Conservation (phyloP, 30 jellyfish, hydroid and myxozoan species). For the Cassiopea xamachana region DNA sequence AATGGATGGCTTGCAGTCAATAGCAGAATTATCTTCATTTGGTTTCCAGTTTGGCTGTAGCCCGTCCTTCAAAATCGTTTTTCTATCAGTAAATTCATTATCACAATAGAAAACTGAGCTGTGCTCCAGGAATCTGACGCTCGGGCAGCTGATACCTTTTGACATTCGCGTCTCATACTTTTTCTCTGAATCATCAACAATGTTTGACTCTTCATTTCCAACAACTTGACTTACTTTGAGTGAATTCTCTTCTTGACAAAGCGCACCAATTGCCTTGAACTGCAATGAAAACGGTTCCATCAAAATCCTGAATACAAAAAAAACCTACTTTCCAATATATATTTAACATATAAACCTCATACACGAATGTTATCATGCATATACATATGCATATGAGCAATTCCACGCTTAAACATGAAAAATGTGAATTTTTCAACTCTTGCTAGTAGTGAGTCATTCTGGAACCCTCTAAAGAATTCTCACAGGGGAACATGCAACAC, state of each 20-base stretch:
- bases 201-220: neutral
- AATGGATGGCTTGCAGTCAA: neutral
- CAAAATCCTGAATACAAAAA: conserved; percentile 47
- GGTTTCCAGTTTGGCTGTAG: neutral
- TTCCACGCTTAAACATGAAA: too few species aligned
- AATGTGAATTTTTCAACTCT: too few species aligned
- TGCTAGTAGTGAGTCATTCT: too few species aligned
- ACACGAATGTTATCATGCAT: too few species aligned
- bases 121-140: conserved; percentile 59
- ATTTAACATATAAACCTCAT: too few species aligned
- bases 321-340: conserved; percentile 14
- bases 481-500: too few species aligned
- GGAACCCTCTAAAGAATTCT: too few species aligned
- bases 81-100: conserved; percentile 5
- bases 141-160: conserved; percentile 65
- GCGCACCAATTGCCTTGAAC: conserved; percentile 35
- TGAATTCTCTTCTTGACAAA: neutral
- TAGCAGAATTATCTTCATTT: neutral
- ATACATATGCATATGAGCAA: too few species aligned
- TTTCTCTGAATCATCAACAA: conserved; percentile 21
- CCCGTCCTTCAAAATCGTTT: neutral
- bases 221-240: neutral
- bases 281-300: conserved; percentile 1
- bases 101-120: conserved; percentile 17
- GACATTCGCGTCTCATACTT: conserved; percentile 65